Evolutionary conservation across 2,797 vertebrate species (phyloP).

Genomic region (Sebastes hubbsi): DNA sequence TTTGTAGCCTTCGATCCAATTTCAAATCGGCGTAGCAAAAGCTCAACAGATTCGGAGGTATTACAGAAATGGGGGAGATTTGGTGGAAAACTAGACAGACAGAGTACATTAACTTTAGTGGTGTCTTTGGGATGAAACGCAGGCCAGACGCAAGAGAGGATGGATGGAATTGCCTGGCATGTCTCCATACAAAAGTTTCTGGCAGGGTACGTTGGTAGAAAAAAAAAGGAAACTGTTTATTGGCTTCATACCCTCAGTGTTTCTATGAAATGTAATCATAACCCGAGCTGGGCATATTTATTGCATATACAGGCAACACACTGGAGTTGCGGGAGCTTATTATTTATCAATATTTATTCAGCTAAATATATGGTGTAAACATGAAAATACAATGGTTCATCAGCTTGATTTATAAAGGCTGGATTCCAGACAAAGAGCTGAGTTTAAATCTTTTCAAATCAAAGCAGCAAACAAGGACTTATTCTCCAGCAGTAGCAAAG

Average conservation of each 20-base stretch:
- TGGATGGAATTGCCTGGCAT: slow-evolving; percentile 64
- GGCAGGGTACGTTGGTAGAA: slow-evolving; percentile 47
- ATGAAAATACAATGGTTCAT: slow-evolving; percentile 49
- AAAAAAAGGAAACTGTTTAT: slow-evolving; percentile 71
- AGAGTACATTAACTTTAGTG: slow-evolving; percentile 43
- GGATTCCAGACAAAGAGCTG: slow-evolving; percentile 15
- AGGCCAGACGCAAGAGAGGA: slow-evolving; percentile 52
- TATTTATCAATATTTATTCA: slow-evolving; percentile 68
- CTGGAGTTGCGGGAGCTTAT: slow-evolving; percentile 29
- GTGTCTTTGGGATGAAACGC: slow-evolving; percentile 60
- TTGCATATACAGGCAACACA: slow-evolving; percentile 61
- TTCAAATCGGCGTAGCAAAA: slow-evolving; percentile 20
- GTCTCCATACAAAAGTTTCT: slow-evolving; percentile 65
- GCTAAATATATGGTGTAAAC: slow-evolving; percentile 44
- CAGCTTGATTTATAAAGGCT: slow-evolving; percentile 45
- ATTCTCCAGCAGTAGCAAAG: background rate
- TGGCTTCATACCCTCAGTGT: slow-evolving; percentile 62
- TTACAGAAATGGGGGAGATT: slow-evolving; percentile 30
- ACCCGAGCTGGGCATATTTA: slow-evolving; percentile 67
- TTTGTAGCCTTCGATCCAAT: slow-evolving; percentile 8
- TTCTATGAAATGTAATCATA: slow-evolving; percentile 75
- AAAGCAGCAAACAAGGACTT: slow-evolving; percentile 42
- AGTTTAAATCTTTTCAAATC: slow-evolving; percentile 54
- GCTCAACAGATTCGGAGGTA: slow-evolving; percentile 14
- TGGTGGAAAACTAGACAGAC: slow-evolving; percentile 13